Evolutionary conservation across 2,888 invertebrate species (phyloP), one percentile per base, ranked within the genome.

Genomic region (Sthenelais limicola): DNA sequence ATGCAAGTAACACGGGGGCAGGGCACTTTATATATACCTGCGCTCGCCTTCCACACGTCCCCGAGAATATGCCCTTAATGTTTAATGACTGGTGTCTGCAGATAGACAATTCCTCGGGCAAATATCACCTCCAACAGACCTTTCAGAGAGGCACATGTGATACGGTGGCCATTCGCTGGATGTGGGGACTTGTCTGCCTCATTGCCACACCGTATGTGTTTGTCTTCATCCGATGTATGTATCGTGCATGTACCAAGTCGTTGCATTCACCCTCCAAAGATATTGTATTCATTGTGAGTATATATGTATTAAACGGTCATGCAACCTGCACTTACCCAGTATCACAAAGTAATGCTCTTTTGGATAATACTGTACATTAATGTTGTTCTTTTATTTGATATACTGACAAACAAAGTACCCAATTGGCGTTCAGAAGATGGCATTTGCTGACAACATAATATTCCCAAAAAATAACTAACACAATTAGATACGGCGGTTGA

Each of bases 161-260:
- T 2, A 33, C 56, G 56, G 56, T 18, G 3, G 32, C 56, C 2
- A n/a, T 70, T 12, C 70, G 70, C 1, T 70, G 70, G 70, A n/a
- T 54, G 33, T 70, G 70, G 70, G 70, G 35, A 3, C 18, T 54
- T 32, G 43, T 70, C 26, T 54, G 52, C 24, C 7, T 48, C 33
- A 32, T 48, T 15, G 12, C 15, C 24, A 54, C 70, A 21, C 70
- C 70, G 2, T 70, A 51, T 26, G 15, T 54, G 18, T 54, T 70
- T 12, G 49, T 54, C 12, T 70, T 70, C 54, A 3, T 70, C 0
- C 70, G 70, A n/a, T 52, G 70, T 33, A 15, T 35, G 15, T 56
- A 54, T 12, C 48, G 32, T 15, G 49, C 26, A 24, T 51, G 54
- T 38, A 54, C 54, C 54, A 70, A 70, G 54, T 35, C 24, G 21